Conservation (phyloP, 2,888 invertebrate species). For the Unio pictorum region DNA sequence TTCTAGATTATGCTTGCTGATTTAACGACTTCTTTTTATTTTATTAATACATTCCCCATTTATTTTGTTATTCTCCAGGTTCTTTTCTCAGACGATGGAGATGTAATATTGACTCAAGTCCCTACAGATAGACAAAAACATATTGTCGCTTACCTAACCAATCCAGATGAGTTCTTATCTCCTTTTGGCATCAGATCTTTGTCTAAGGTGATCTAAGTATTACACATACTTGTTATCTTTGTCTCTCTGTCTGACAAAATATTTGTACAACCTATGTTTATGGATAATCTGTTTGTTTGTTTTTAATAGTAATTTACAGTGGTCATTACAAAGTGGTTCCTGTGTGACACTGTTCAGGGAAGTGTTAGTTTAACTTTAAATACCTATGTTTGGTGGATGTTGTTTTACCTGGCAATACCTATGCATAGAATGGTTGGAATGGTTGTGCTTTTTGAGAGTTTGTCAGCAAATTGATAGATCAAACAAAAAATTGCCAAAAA, state of each 20-base stretch:
- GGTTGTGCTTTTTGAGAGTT: no score
- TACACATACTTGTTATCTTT: not conserved
- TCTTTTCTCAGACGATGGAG: constrained; percentile 2
- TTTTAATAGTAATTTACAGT: no score
- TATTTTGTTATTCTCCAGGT: not conserved
- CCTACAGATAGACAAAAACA: constrained; percentile 44
- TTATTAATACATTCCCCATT: not conserved
- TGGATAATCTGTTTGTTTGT: no score
- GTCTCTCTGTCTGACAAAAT: not conserved
- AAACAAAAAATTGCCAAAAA: no score
- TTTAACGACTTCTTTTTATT: not conserved
- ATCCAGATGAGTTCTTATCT: constrained; percentile 65
- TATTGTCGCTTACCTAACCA: constrained; percentile 53
- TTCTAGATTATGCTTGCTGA: not conserved
- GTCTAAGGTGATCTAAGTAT: constrained; percentile 60
- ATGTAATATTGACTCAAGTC: constrained; percentile 49
- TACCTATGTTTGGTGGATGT: no score
- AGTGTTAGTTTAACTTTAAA: no score
- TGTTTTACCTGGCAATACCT: no score
- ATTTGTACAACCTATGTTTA: no score
- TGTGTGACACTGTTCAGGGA: no score
- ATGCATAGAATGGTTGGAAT: no score
- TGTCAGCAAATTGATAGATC: no score
- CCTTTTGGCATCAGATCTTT: constrained; percentile 66
- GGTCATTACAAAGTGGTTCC: no score